Evolutionary conservation across 2,888 invertebrate species (phyloP).

Genomic region (Cantharis flavilabris): DNA sequence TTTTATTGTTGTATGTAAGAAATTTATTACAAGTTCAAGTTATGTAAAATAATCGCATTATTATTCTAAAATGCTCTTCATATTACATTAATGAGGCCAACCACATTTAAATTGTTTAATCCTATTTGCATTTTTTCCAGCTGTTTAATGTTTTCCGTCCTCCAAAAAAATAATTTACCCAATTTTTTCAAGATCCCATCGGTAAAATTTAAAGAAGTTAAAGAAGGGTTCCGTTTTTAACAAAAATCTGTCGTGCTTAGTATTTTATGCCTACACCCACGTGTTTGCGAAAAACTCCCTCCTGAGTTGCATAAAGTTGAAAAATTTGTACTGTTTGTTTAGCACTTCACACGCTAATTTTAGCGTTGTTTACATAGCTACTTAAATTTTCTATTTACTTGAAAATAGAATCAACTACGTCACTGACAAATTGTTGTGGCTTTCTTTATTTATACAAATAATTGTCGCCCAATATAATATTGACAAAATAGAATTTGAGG

Average conservation of each 20-base stretch:
- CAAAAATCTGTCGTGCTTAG: background rate
- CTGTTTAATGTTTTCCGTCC: background rate
- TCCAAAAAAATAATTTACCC: background rate
- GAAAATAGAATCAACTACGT: slow-evolving; percentile 9
- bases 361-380: background rate
- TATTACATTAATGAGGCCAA: background rate
- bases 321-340: background rate
- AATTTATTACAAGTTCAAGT: background rate
- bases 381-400: slow-evolving; percentile 2
- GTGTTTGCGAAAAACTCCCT: background rate
- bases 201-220: too few relatives aligned
- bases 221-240: background rate
- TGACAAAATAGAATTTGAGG: background rate
- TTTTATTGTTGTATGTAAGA: background rate
- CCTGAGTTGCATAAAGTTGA: background rate
- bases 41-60: background rate
- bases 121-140: background rate
- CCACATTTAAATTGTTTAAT: background rate
- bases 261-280: background rate
- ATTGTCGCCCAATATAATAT: background rate
- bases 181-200: background rate
- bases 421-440: slow-evolving; percentile 11
- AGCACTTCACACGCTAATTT: background rate
- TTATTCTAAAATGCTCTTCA: background rate
- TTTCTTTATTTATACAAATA: background rate